Base-by-base conservation (phyloP, 2,797 vertebrate genomes). In the Spinus pinus region DNA sequence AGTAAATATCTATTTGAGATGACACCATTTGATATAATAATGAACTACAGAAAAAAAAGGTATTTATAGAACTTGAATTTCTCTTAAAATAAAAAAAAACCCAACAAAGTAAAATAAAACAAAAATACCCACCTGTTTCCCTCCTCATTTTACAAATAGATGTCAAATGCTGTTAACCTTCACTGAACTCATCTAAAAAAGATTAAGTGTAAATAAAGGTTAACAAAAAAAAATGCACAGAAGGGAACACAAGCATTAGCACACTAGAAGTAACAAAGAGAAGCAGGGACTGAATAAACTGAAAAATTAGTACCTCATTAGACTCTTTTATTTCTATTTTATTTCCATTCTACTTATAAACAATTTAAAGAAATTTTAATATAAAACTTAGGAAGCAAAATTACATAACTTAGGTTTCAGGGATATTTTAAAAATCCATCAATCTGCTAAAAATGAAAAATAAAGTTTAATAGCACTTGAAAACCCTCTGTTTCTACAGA, bases 141-240 rank as follows among this genome's bases (percentile, higher is more conserved):
- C 11, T 49, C 37, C 93, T 82, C 72, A 86, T 37, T 92, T 95
- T 91, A 81, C 69, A 95, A 79, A 66, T 2, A 65, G 77, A 50
- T 60, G 66, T 79, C 31, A 94, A 94, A 95, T 85, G 89, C 37
- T 39, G 23, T 91, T 84, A 94, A 81, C 35, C 56, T 83, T 57
- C 65, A 95, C 41, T 88, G 57, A 97, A 95, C 62, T 90, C 47
- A 94, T 67, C 33, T 65, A 65, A 79, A 93, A 94, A 91, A 62
- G 14, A 35, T 0, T 44, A 31, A 64, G 39, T 56, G 66, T 56
- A 83, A 86, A 91, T 35, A 91, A 88, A 92, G 13, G 46, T 62
- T 64, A 82, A 22, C 27, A 44, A 46, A 81, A 79, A 33, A 65
- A 61, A 31, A 54, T n/a, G 6, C 41, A 50, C 22, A 37, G 56